A percentile compares a stretch with the other conserved stretches of the same genome.
phyloP scores from a whole-genome alignment of 2,888 invertebrate species.

The Nomada flava region DNA sequence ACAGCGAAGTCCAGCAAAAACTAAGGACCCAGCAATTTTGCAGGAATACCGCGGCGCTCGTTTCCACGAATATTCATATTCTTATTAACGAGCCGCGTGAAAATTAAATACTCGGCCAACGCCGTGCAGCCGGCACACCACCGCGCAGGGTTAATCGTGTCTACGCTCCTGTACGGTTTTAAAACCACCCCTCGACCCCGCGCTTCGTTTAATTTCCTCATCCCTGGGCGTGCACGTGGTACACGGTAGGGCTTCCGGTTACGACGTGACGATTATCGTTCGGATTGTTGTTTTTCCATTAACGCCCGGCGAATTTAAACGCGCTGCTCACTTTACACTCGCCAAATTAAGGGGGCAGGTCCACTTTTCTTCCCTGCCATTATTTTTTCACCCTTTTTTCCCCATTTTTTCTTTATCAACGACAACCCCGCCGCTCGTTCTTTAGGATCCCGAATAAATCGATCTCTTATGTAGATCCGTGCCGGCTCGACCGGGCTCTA shows the following conservation, averaged over 20 bases:
- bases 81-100: conserved; percentile 9
- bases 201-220: conserved; percentile 21
- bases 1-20: not conserved
- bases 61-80: conserved; percentile 8
- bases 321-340: not conserved
- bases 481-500: not conserved
- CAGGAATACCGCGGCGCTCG: not conserved
- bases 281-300: conserved; percentile 51
- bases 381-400: too few relatives aligned
- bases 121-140: too few relatives aligned
- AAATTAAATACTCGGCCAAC: conserved; percentile 36
- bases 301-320: conserved; percentile 32
- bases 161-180: conserved; percentile 3
- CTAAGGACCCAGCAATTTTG: not conserved
- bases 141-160: conserved; percentile 31
- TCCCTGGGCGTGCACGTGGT: not conserved
- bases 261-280: conserved; percentile 25
- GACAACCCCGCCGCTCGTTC: too few relatives aligned
- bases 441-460: not conserved
- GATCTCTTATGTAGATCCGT: not conserved
- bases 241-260: conserved; percentile 7
- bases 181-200: conserved; percentile 9
- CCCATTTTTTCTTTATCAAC: not conserved
- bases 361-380: not conserved
- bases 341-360: not conserved